phyloP scores from a whole-genome alignment of 92 coral and sea anemone species.

The Palythoa grandiflora region DNA sequence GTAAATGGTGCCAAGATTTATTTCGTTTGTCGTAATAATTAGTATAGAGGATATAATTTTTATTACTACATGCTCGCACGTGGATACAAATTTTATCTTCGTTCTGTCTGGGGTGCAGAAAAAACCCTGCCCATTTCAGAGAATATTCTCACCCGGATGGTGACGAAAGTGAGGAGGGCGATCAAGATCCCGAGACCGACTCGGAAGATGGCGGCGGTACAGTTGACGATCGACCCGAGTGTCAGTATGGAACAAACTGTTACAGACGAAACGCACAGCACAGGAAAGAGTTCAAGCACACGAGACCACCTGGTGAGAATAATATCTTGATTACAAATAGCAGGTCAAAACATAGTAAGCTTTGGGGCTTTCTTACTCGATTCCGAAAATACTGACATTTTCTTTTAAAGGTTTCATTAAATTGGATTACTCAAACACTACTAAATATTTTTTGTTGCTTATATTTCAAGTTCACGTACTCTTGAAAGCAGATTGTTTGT shows the following conservation, averaged over 20 bases:
- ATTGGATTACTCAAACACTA: too few relatives aligned
- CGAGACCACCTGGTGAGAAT: constrained; percentile 53
- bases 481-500: too few relatives aligned
- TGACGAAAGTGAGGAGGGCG: constrained; percentile 34
- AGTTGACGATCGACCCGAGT: constrained; percentile 70
- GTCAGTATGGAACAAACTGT: constrained; percentile 90
- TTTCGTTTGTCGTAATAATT: too few relatives aligned
- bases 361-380: neutral
- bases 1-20: too few relatives aligned
- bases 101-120: constrained; percentile 56
- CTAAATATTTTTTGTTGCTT: too few relatives aligned
- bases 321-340: neutral
- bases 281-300: constrained; percentile 81
- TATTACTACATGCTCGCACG: too few relatives aligned
- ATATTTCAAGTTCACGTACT: too few relatives aligned
- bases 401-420: too few relatives aligned
- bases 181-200: constrained; percentile 28
- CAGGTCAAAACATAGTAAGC: neutral
- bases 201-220: constrained; percentile 13
- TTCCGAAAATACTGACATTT: neutral
- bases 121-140: constrained; percentile 84
- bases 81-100: too few relatives aligned
- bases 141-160: constrained; percentile 78
- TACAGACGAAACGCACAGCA: constrained; percentile 86
- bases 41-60: too few relatives aligned